Evolutionary conservation across 2,888 invertebrate species (phyloP).

Genomic region (Epirrita christyi): DNA sequence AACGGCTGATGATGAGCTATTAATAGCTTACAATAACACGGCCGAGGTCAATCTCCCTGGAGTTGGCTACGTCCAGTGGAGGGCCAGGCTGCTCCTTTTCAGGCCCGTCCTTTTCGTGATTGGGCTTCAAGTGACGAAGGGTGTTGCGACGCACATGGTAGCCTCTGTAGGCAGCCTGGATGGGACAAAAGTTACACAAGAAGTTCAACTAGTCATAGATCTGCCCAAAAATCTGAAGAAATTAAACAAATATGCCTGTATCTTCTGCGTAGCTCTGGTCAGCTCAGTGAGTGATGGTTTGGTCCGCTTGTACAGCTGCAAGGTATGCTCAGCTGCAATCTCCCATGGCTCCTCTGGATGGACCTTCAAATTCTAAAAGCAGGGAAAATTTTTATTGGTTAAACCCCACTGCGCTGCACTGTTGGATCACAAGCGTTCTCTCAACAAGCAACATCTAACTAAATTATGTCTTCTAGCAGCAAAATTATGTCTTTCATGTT

Average conservation of each 20-base stretch:
- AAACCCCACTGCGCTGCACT: too few species aligned
- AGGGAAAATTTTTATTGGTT: background rate
- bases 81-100: constrained; percentile 64
- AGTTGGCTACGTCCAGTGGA: constrained; percentile 63
- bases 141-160: constrained; percentile 69
- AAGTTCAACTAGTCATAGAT: too few species aligned
- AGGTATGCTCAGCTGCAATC: constrained; percentile 67
- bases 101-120: constrained; percentile 50
- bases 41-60: constrained; percentile 70
- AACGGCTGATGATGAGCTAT: too few species aligned
- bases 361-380: constrained; percentile 53
- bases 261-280: constrained; percentile 63
- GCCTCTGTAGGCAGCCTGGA: constrained; percentile 73
- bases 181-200: background rate
- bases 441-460: too few species aligned
- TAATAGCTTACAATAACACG: constrained; percentile 66
- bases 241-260: constrained; percentile 58
- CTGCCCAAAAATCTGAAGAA: too few species aligned
- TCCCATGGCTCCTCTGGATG: constrained; percentile 70
- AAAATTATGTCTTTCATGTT: too few species aligned
- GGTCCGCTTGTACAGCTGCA: constrained; percentile 69
- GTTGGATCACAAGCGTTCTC: too few species aligned
- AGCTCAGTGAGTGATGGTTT: constrained; percentile 68
- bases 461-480: too few species aligned
- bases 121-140: constrained; percentile 58